Percentiles rank a stretch among this genome's conserved stretches.
Evolutionary conservation across 2,888 invertebrate genomes (phyloP).

Genomic region (Clostera curtula): DNA sequence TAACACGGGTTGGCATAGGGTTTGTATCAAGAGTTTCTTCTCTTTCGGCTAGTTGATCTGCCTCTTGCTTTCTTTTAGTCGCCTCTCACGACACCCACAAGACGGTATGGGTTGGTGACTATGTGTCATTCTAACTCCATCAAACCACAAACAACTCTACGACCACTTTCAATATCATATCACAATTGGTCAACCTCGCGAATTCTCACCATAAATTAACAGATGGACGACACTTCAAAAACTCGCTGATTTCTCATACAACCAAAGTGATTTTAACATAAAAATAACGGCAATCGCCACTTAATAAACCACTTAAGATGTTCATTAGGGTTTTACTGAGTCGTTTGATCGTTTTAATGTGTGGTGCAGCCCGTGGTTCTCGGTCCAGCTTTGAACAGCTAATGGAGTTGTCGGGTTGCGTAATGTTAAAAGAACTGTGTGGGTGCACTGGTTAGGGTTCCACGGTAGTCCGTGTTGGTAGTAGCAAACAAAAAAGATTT

Average conservation of each 20-base stretch:
- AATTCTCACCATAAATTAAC: constrained; percentile 21
- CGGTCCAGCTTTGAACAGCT: constrained; percentile 35
- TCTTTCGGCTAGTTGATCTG: too few relatives aligned
- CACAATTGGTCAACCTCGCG: constrained; percentile 23
- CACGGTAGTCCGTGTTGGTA: constrained; percentile 44
- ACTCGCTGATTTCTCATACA: constrained; percentile 36
- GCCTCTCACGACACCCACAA: too few relatives aligned
- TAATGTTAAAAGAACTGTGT: constrained; percentile 54
- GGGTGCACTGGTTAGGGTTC: constrained; percentile 29
- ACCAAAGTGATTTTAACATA: constrained; percentile 49
- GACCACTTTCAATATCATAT: too few relatives aligned
- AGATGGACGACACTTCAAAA: constrained; percentile 16
- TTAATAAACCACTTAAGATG: constrained; percentile 69
- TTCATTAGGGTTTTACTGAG: constrained; percentile 61
- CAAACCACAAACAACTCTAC: too few relatives aligned
- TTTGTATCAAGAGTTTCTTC: too few relatives aligned
- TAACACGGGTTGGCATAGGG: too few relatives aligned
- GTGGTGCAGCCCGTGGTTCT: constrained; percentile 28
- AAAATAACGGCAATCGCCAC: constrained; percentile 68
- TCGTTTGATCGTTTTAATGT: constrained; percentile 65
- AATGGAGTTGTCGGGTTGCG: constrained; percentile 67
- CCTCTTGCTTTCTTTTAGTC: too few relatives aligned
- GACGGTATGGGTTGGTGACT: too few relatives aligned
- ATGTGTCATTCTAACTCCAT: too few relatives aligned
- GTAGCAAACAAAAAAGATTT: too few relatives aligned